A percentile compares a stretch with the other conserved stretches of the same genome.
phyloP scores from a whole-genome alignment of 2,888 invertebrate species.

The Acleris sparsana region DNA sequence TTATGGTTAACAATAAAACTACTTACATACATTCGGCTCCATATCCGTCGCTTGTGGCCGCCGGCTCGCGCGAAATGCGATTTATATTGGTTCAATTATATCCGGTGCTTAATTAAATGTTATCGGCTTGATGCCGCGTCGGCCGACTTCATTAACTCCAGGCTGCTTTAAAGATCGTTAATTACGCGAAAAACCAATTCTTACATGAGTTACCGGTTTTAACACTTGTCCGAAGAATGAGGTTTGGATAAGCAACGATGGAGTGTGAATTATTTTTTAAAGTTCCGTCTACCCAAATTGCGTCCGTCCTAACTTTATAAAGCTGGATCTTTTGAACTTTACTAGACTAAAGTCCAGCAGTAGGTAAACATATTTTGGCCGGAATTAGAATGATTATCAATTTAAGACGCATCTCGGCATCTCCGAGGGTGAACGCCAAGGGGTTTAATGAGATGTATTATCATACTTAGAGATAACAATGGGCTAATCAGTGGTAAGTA shows the following conservation, averaged over 20 bases:
- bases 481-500: too few relatives aligned
- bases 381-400: too few relatives aligned
- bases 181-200: conserved; percentile 18
- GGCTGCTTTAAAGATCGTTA: conserved; percentile 26
- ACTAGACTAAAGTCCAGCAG: too few relatives aligned
- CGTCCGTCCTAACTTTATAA: too few relatives aligned
- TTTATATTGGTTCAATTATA: conserved; percentile 46
- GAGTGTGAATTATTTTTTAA: too few relatives aligned
- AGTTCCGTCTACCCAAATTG: too few relatives aligned
- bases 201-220: conserved; percentile 1
- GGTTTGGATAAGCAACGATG: background rate
- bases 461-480: too few relatives aligned
- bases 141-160: conserved; percentile 50
- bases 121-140: conserved; percentile 55
- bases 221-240: background rate
- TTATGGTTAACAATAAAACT: conserved; percentile 10
- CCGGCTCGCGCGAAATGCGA: conserved; percentile 38
- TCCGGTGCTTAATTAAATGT: conserved; percentile 59
- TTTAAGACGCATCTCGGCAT: too few relatives aligned
- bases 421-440: too few relatives aligned
- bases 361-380: too few relatives aligned
- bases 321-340: too few relatives aligned
- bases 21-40: conserved; percentile 53
- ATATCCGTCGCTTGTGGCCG: conserved; percentile 48
- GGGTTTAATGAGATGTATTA: too few relatives aligned